Percentiles rank a stretch among this genome's conserved stretches.
Conservation (phyloP, 2,797 vertebrate species). For the Acestrorhynchus altus region DNA sequence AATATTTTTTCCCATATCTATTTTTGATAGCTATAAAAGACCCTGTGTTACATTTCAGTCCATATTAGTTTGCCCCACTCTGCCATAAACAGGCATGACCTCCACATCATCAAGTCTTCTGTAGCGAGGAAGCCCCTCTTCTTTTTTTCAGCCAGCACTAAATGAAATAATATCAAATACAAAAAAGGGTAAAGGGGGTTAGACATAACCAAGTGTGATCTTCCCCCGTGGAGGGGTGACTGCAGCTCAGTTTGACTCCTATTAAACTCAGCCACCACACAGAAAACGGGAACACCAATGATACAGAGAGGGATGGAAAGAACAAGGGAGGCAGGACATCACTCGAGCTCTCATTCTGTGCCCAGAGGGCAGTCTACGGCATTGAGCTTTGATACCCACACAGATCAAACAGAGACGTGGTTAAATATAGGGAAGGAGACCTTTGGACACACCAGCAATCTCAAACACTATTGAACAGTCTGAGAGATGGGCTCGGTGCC, state of each 20-base stretch:
- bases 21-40: too few relatives aligned
- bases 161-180: conserved; percentile 2
- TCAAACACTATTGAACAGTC: conserved; percentile 38
- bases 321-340: conserved; percentile 45
- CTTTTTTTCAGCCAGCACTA: neutral
- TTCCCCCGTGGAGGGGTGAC: conserved; percentile 12
- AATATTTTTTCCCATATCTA: too few relatives aligned
- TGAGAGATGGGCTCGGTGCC: conserved; percentile 5
- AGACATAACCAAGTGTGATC: conserved; percentile 4
- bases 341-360: conserved; percentile 33
- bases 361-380: conserved; percentile 55
- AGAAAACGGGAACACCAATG: neutral
- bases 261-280: neutral
- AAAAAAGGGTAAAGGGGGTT: neutral
- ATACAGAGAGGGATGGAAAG: neutral
- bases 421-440: conserved; percentile 63
- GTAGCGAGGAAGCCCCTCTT: neutral
- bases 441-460: conserved; percentile 60
- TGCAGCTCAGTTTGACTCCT: conserved; percentile 4
- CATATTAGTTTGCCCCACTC: too few relatives aligned
- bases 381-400: conserved; percentile 65
- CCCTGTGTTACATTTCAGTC: too few relatives aligned
- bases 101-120: neutral
- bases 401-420: conserved; percentile 66
- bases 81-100: too few relatives aligned